Evolutionary conservation across 1,140 invertebrate genomes (phyloP), one percentile per base, ranked within the genome.

Genomic region (Dendroctonus ponderosae): DNA sequence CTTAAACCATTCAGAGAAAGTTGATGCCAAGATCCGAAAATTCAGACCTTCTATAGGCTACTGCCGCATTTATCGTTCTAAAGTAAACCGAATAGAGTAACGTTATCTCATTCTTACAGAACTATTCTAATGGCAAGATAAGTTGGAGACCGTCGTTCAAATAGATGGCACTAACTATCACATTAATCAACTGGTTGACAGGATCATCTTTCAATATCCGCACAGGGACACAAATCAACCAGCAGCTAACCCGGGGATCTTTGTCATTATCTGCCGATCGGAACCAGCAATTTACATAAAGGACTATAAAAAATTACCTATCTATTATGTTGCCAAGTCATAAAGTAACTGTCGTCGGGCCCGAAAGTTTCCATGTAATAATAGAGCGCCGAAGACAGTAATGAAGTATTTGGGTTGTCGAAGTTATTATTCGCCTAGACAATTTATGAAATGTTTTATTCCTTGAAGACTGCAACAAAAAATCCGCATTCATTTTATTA

Each of bases 131-230:
- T n/a, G 46, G 37, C 53, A 7, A 58, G 42, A 58, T 58, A 58
- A 43, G 42, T 58, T 26, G 6, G 11, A 12, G 56, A 7, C 26
- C 56, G 56, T 58, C 56, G 7, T 43, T 58, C n/a, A 58, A 58
- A 58, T 14, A n/a, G 46, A 40, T 26, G 46, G 14, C 44, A 43
- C 43, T 51, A 37, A 26, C 12, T 51, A 51, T 26, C 8, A 37
- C 49, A 61, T 61, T 61, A 61, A 61, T 61, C 58, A 61, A 61
- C 5, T 12, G 8, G 11, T 6, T 61, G 58, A 61, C 58, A 61
- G 37, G 15, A 48, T 48, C 44, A 50, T 49, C 58, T 61, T 61
- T 61, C 58, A 61, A 61, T 61, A 61, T 61, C 46, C 58, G 58
- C 58, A 48, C 40, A 49, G 12, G 44, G 39, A 50, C 58, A 50